These are phyloP conservation scores for Denticeps clupeoides DNA, from an alignment of 2,797 vertebrate species.

Conservation along the genomic window DNA sequence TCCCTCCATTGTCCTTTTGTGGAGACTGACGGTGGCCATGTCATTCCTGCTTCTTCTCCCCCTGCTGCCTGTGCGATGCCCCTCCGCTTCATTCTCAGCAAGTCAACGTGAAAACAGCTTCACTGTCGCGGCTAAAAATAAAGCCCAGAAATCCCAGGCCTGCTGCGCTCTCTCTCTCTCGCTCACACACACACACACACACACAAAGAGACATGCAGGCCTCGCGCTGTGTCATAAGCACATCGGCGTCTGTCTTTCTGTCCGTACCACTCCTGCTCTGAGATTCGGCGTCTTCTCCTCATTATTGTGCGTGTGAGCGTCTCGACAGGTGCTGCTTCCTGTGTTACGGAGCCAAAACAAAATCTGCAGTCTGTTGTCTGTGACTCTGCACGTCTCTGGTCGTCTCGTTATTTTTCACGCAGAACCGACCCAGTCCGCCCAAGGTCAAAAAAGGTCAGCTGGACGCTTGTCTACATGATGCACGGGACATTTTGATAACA, in stretches of 20 bases:
- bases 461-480: no score
- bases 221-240: neutral
- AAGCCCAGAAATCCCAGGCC: neutral
- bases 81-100: slow-evolving; percentile 17
- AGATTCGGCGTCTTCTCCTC: no score
- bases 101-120: slow-evolving; percentile 33
- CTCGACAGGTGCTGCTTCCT: no score
- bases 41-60: neutral
- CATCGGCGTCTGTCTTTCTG: slow-evolving; percentile 10
- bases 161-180: slow-evolving; percentile 14
- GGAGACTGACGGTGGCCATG: slow-evolving; percentile 28
- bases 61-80: neutral
- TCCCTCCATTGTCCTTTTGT: slow-evolving; percentile 40
- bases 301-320: no score
- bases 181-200: slow-evolving; percentile 1
- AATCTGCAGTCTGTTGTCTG: no score
- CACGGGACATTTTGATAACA: no score
- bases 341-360: no score
- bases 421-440: no score
- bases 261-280: neutral
- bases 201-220: neutral
- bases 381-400: no score
- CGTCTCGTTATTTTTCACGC: no score
- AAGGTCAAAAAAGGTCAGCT: no score
- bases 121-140: slow-evolving; percentile 34